phyloP scores from a whole-genome alignment of 2,888 invertebrate species.

The Drosophila pseudotakahashii region DNA sequence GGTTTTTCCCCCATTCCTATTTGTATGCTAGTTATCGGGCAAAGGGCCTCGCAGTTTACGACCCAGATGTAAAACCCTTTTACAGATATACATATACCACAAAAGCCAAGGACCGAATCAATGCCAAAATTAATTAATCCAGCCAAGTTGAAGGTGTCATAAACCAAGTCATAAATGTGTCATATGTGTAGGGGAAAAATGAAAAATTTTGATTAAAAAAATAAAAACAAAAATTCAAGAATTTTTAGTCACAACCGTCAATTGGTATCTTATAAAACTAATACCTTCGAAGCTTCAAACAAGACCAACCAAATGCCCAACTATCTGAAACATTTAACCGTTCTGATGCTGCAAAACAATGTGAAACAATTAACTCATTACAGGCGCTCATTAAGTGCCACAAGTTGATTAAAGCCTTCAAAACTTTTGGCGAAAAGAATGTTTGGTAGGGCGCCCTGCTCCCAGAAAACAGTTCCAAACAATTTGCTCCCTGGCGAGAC shows the following conservation, averaged over 20 bases:
- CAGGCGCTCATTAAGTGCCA: constrained; percentile 68
- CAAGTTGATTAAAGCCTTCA: constrained; percentile 75
- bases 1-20: not conserved
- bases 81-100: constrained; percentile 9
- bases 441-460: constrained; percentile 39
- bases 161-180: constrained; percentile 13
- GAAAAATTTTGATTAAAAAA: too few relatives aligned
- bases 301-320: not conserved
- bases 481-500: constrained; percentile 23
- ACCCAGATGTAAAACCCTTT: constrained; percentile 67
- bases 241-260: too few relatives aligned
- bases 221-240: too few relatives aligned
- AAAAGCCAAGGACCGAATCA: constrained; percentile 56
- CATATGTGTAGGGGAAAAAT: not conserved
- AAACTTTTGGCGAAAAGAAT: constrained; percentile 49
- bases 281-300: too few relatives aligned
- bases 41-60: constrained; percentile 52
- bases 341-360: constrained; percentile 26
- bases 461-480: constrained; percentile 1
- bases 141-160: constrained; percentile 39
- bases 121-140: constrained; percentile 65
- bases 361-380: constrained; percentile 72
- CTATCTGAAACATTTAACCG: constrained; percentile 12
- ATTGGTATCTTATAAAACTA: not conserved
- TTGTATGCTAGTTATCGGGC: constrained; percentile 12